These are phyloP conservation scores for Apaloderma vittatum DNA, from an alignment of 2,113 vertebrate genomes.

Conservation along the genomic window DNA sequence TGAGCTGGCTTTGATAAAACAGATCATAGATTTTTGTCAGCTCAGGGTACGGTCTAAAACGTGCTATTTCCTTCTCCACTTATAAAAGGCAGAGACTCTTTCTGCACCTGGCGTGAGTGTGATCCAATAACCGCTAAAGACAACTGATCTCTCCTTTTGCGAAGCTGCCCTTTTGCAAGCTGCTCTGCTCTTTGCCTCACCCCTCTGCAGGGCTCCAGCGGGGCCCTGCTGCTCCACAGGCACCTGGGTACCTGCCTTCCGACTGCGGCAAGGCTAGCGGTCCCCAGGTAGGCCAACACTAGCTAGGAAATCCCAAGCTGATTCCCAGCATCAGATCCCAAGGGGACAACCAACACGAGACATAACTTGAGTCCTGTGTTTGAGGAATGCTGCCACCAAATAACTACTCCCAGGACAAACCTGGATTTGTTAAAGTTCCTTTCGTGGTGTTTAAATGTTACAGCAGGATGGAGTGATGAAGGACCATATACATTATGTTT, in stretches of 20 bases:
- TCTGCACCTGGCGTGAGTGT: neutral
- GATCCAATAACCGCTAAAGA: neutral
- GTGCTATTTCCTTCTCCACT: neutral
- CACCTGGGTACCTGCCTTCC: neutral
- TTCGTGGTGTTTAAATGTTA: neutral
- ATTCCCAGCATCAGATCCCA: neutral
- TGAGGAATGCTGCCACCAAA: neutral
- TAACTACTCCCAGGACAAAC: neutral
- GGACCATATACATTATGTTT: neutral
- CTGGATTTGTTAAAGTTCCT: neutral
- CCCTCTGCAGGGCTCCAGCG: neutral
- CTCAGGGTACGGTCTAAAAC: neutral
- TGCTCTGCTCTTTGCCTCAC: neutral
- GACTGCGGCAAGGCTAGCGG: neutral
- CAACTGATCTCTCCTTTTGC: neutral
- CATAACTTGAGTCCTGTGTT: neutral
- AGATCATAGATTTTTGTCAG: slow-evolving; percentile 56
- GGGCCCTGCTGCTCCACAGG: neutral
- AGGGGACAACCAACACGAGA: neutral
- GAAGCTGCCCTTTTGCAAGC: neutral
- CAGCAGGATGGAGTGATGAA: neutral
- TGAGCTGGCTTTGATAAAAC: slow-evolving; percentile 50
- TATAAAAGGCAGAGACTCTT: neutral
- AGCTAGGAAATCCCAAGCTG: neutral
- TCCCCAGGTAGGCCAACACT: neutral